Evolutionary conservation across 2,113 vertebrate species (phyloP).

Genomic region (rat (Rattus norvegicus)): DNA sequence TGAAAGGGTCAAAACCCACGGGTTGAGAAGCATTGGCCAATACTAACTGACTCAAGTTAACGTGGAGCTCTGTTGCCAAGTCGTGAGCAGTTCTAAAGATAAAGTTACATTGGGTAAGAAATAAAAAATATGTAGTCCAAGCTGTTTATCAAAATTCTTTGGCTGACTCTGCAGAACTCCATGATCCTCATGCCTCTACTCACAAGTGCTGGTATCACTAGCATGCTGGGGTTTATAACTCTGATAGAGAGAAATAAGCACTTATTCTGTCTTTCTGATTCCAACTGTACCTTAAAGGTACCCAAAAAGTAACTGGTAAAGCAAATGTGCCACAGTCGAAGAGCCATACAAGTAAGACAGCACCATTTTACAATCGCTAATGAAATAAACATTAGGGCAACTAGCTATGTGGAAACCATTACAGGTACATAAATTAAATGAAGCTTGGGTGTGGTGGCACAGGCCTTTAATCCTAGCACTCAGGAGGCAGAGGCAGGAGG

Average conservation of each 20-base stretch:
- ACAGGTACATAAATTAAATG: background rate
- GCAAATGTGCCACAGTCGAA: background rate
- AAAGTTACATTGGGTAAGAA: background rate
- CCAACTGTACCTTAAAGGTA: background rate
- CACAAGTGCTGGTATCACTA: background rate
- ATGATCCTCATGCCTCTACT: background rate
- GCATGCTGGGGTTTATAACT: slow-evolving; percentile 3
- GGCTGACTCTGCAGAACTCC: background rate
- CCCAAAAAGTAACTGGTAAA: background rate
- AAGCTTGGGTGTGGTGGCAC: background rate
- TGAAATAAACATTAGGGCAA: background rate
- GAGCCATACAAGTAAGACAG: background rate
- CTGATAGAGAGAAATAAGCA: background rate
- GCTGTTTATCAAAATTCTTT: background rate
- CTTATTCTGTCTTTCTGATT: background rate
- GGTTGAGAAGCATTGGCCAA: background rate
- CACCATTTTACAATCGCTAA: background rate
- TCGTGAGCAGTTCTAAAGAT: background rate
- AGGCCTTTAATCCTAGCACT: background rate
- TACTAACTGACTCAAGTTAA: background rate
- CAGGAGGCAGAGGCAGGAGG: background rate
- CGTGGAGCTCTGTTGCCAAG: background rate
- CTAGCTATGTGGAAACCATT: background rate
- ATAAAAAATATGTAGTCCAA: background rate
- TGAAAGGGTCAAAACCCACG: background rate